A percentile compares a stretch with the other conserved stretches of the same genome.
Evolutionary conservation across 2,113 vertebrate genomes (phyloP).

Genomic region (Tenrec ecaudatus): DNA sequence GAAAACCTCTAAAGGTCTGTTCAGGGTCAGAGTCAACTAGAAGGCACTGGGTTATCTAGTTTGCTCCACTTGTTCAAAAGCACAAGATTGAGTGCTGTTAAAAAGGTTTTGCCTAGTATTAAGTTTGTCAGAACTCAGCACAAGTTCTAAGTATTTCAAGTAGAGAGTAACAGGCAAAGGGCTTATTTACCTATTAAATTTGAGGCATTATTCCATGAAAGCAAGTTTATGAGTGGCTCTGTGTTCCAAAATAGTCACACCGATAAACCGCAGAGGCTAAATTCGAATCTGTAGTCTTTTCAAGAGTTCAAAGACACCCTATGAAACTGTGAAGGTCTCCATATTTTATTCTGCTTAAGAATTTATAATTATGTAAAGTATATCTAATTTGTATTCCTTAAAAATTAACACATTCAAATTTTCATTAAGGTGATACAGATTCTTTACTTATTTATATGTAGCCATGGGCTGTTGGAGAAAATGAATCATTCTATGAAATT

Average conservation of each 20-base stretch:
- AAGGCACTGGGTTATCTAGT: constrained; percentile 16
- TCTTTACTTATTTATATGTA: background rate
- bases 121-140: constrained; percentile 40
- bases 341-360: constrained; percentile 11
- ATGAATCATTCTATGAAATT: background rate
- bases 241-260: background rate
- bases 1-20: too few relatives aligned
- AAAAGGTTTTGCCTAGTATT: background rate
- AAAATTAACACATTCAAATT: background rate
- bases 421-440: background rate
- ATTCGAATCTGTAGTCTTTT: background rate
- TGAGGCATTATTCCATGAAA: constrained; percentile 54
- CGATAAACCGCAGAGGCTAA: background rate
- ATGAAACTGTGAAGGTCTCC: background rate
- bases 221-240: background rate
- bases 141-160: constrained; percentile 32
- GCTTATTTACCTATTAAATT: constrained; percentile 15
- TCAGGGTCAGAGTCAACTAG: too few relatives aligned
- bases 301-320: background rate
- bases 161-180: background rate
- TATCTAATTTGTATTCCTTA: background rate
- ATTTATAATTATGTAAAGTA: constrained; percentile 1
- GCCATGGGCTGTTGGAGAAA: background rate
- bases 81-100: constrained; percentile 39
- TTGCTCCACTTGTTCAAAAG: constrained; percentile 54